A percentile compares a stretch with the other conserved stretches of the same genome.
Evolutionary conservation across 2,797 vertebrate species (phyloP).

Genomic region (Remorina albescens): DNA sequence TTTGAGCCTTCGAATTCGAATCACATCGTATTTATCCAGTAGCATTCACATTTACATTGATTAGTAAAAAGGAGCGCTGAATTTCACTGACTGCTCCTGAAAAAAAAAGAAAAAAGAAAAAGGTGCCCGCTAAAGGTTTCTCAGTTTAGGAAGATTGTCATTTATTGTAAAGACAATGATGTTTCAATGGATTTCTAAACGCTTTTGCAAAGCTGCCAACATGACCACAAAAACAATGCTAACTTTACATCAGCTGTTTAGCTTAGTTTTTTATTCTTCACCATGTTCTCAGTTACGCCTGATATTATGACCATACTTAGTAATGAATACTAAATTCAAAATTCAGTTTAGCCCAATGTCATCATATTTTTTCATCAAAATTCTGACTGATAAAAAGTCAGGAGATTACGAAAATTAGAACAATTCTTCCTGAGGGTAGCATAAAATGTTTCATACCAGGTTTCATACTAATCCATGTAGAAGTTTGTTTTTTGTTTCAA

Average conservation of each 20-base stretch:
- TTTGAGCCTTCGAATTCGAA: background rate
- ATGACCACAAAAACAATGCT: too few species aligned
- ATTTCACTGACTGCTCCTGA: background rate
- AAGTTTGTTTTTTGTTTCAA: too few species aligned
- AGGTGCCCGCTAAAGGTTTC: background rate
- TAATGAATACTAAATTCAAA: too few species aligned
- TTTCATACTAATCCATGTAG: background rate
- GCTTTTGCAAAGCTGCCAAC: too few species aligned
- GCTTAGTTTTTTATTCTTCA: too few species aligned
- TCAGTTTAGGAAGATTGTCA: background rate
- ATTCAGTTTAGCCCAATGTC: too few species aligned
- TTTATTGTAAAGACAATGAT: background rate
- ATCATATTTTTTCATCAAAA: background rate
- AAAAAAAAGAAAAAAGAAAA: background rate
- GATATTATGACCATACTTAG: too few species aligned
- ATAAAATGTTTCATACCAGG: background rate
- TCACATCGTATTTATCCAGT: constrained; percentile 3
- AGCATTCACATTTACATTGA: background rate
- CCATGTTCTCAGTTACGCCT: too few species aligned
- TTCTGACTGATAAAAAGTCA: background rate
- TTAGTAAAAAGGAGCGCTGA: background rate
- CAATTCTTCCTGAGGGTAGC: background rate
- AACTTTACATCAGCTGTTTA: too few species aligned
- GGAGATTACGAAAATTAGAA: background rate
- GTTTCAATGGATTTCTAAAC: background rate